A percentile compares a stretch with the other conserved stretches of the same genome.
Evolutionary conservation across 2,888 invertebrate genomes (phyloP).

Genomic region (Polymixis flavicincta): DNA sequence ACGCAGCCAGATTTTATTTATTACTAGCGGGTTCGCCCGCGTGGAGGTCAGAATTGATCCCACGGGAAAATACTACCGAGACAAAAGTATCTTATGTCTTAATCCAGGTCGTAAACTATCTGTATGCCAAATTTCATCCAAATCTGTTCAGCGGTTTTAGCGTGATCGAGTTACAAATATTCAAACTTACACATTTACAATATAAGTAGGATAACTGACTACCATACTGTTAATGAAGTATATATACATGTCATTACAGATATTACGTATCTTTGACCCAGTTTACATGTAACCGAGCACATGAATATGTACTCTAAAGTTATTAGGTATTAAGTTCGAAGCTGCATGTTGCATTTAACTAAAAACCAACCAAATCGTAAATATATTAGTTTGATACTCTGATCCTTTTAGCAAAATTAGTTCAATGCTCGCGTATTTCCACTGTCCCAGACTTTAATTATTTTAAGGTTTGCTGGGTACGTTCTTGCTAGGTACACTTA

Average conservation of each 20-base stretch:
- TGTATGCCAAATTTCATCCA: too few relatives aligned
- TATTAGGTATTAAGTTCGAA: not conserved
- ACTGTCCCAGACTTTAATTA: constrained; percentile 24
- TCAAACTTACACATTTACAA: too few relatives aligned
- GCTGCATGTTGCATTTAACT: not conserved
- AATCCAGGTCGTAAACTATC: too few relatives aligned
- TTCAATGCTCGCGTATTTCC: not conserved
- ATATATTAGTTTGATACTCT: not conserved
- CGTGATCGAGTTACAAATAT: too few relatives aligned
- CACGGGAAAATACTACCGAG: too few relatives aligned
- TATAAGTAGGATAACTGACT: too few relatives aligned
- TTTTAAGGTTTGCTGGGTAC: constrained; percentile 24
- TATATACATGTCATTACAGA: not conserved
- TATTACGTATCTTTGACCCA: not conserved
- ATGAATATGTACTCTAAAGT: not conserved
- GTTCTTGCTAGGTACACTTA: constrained; percentile 16
- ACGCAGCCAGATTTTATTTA: constrained; percentile 2
- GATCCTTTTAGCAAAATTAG: constrained; percentile 8
- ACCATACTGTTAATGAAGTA: not conserved
- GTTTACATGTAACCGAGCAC: not conserved
- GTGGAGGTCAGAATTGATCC: too few relatives aligned
- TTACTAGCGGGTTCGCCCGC: too few relatives aligned
- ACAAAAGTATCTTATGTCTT: too few relatives aligned
- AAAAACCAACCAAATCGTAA: not conserved
- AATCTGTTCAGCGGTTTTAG: too few relatives aligned